Conservation (phyloP, 2,888 invertebrate genomes). For the Diloba caeruleocephala region DNA sequence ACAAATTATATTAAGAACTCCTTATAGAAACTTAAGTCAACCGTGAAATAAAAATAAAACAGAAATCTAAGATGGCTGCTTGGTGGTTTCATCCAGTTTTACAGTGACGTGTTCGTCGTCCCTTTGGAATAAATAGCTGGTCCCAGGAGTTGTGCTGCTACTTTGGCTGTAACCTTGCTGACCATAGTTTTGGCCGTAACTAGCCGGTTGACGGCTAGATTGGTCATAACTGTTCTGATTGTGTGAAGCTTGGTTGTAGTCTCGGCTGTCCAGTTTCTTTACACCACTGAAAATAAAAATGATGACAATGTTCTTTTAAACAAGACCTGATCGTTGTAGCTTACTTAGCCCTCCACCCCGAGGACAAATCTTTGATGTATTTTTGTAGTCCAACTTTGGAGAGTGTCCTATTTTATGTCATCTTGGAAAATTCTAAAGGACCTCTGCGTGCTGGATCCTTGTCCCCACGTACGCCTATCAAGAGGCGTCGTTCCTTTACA, state of each 20-base stretch:
- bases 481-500: too few relatives aligned
- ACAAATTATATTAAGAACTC: too few relatives aligned
- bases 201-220: slow-evolving; percentile 41
- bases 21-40: slow-evolving; percentile 21
- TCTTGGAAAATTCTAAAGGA: too few relatives aligned
- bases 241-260: slow-evolving; percentile 55
- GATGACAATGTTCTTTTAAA: neutral
- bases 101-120: slow-evolving; percentile 80
- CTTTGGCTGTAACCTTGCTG: slow-evolving; percentile 58
- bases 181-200: slow-evolving; percentile 43
- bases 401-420: too few relatives aligned
- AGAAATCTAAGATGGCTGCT: slow-evolving; percentile 63
- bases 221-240: slow-evolving; percentile 56
- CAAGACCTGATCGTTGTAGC: too few relatives aligned
- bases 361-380: too few relatives aligned
- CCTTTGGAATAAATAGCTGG: slow-evolving; percentile 88
- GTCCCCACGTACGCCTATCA: too few relatives aligned
- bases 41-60: slow-evolving; percentile 25
- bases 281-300: slow-evolving; percentile 65
- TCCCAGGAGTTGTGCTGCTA: slow-evolving; percentile 82
- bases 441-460: too few relatives aligned
- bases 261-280: slow-evolving; percentile 64
- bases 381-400: too few relatives aligned
- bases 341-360: too few relatives aligned
- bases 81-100: slow-evolving; percentile 76